Evolutionary conservation across 2,888 invertebrate species (phyloP).

Genomic region (Theretra japonica): DNA sequence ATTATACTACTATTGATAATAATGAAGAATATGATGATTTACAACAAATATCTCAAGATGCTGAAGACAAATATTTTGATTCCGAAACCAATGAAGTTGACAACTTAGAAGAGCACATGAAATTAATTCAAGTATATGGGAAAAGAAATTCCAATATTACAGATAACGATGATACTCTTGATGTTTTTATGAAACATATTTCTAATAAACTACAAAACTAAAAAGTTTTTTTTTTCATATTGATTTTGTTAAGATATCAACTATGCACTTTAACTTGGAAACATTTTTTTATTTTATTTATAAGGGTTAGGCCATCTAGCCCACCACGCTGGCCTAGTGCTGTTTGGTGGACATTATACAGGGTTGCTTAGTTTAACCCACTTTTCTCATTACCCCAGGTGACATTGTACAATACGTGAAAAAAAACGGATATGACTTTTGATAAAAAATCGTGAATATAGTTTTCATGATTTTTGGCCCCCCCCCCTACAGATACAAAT

Average conservation of each 20-base stretch:
- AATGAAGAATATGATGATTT: slow-evolving; percentile 92
- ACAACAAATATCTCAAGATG: slow-evolving; percentile 88
- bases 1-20: slow-evolving; percentile 92
- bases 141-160: slow-evolving; percentile 49
- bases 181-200: slow-evolving; percentile 88
- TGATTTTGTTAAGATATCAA: neutral
- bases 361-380: too few relatives aligned
- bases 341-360: too few relatives aligned
- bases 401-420: too few relatives aligned
- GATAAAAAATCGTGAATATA: too few relatives aligned
- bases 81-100: slow-evolving; percentile 88
- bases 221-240: slow-evolving; percentile 31
- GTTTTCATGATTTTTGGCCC: too few relatives aligned
- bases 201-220: slow-evolving; percentile 57
- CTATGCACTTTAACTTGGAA: neutral
- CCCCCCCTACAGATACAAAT: too few relatives aligned
- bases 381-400: too few relatives aligned
- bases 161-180: slow-evolving; percentile 87
- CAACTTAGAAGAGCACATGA: slow-evolving; percentile 71
- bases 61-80: slow-evolving; percentile 96
- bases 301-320: too few relatives aligned
- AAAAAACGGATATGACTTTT: too few relatives aligned
- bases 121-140: slow-evolving; percentile 68
- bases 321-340: too few relatives aligned
- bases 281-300: too few relatives aligned